These are phyloP conservation scores for Tragelaphus eurycerus DNA, from an alignment of 2,797 vertebrate genomes.

Conservation along the genomic window DNA sequence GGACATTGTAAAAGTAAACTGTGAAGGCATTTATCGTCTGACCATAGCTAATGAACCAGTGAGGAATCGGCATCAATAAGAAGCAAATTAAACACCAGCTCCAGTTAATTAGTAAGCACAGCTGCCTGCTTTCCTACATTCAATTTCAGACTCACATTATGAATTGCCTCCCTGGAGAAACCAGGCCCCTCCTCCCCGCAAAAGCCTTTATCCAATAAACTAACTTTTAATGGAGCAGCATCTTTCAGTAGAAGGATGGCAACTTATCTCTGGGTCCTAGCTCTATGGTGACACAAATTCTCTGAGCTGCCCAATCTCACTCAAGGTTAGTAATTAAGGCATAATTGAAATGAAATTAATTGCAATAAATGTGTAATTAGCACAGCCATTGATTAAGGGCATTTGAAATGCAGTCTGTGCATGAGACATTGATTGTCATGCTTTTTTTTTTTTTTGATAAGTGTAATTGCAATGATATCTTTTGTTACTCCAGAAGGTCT, in stretches of 20 bases:
- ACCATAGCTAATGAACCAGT: slow-evolving; percentile 63
- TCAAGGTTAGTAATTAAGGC: slow-evolving; percentile 78
- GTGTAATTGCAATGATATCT: slow-evolving; percentile 74
- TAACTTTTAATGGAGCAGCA: slow-evolving; percentile 62
- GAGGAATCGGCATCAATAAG: slow-evolving; percentile 73
- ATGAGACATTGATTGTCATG: slow-evolving; percentile 77
- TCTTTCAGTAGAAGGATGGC: slow-evolving; percentile 17
- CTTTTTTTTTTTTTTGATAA: slow-evolving; percentile 54
- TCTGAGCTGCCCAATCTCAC: slow-evolving; percentile 52
- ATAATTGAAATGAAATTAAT: slow-evolving; percentile 83
- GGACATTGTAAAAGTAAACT: slow-evolving; percentile 45
- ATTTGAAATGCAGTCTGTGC: slow-evolving; percentile 70
- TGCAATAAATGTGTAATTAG: slow-evolving; percentile 81
- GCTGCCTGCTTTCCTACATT: slow-evolving; percentile 62
- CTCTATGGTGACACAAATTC: slow-evolving; percentile 49
- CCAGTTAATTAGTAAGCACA: slow-evolving; percentile 69
- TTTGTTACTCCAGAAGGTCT: slow-evolving; percentile 66
- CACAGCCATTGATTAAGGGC: slow-evolving; percentile 78
- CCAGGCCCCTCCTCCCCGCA: not conserved
- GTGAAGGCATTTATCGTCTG: slow-evolving; percentile 64
- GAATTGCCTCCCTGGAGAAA: slow-evolving; percentile 76
- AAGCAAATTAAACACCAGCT: slow-evolving; percentile 76
- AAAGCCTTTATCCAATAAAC: slow-evolving; percentile 54
- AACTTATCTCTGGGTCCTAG: slow-evolving; percentile 25
- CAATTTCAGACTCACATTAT: slow-evolving; percentile 77